Evolutionary conservation across 2,888 invertebrate genomes (phyloP), one percentile per base, ranked within the genome.

Genomic region (Gymnosoma rotundatum): DNA sequence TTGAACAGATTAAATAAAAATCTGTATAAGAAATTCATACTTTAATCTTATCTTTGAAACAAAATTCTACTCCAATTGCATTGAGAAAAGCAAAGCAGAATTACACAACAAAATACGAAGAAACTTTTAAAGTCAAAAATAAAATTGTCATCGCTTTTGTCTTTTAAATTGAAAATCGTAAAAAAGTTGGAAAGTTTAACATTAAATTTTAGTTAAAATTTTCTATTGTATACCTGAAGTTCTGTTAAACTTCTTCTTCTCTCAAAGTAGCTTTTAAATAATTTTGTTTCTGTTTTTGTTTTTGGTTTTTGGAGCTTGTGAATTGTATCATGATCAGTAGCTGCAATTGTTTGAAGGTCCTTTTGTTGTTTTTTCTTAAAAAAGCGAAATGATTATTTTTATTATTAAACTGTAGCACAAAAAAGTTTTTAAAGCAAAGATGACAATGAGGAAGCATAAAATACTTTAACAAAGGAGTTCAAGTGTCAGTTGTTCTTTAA

Each of bases 401-500:
- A 4, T 25, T 25, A 25, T 25, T 25, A 25, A 25, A 45, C 45
- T 18, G 25, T 8, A 38, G 12, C 4, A 32, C 16, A 67, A 74
- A 10, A 61, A 79, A 14, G 18, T n/a, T 45, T 4, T 7, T n/a
- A 1, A 67, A 75, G 25, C 52, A 38, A 25, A 36, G 45, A 61
- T 12, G 14, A 12, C 50, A 63, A 42, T 38, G 38, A 48, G 14
- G 45, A 20, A 38, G 12, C 63, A 66, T 54, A 38, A 78, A 73
- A 69, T 56, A 42, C 2, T 70, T 25, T 42, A 83, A 83, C 67
- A 69, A 78, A 69, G 21, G 32, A 74, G 73, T 69, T 83, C 63
- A 78, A 83, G 78, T 83, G 78, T 60, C 73, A 83, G 78, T 83
- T 83, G 78, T 83, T 78, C 56, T 63, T 67, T 50, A 70, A 75